Conservation (phyloP, 2,113 vertebrate genomes). For the Rhegmatorhina hoffmannsi region DNA sequence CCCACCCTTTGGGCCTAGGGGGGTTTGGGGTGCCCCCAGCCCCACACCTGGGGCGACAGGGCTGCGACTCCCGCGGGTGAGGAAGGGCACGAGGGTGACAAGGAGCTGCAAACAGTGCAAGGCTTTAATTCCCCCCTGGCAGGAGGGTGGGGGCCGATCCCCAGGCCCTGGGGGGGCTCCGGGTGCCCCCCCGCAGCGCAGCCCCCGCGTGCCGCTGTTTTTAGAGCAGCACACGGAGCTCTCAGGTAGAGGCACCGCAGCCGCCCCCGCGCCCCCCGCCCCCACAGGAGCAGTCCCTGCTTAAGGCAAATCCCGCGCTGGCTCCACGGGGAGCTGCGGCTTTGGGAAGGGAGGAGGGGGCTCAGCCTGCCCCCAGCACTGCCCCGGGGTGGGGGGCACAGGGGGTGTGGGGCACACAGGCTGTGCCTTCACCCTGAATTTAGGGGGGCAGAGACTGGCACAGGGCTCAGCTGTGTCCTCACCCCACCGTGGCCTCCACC, state of each 20-base stretch:
- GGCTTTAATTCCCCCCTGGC: neutral
- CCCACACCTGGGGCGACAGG: neutral
- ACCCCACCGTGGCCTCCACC: fast-evolving
- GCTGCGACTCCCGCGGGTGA: fast-evolving
- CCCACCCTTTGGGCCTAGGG: fast-evolving
- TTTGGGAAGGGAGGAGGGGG: neutral
- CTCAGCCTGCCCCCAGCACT: neutral
- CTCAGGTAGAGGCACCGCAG: neutral
- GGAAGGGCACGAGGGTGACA: neutral
- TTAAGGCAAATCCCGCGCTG: neutral
- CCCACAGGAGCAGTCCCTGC: neutral
- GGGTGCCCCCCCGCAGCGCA: neutral
- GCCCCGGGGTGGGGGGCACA: neutral
- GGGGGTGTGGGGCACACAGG: neutral
- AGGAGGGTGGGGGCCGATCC: neutral
- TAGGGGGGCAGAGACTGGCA: neutral
- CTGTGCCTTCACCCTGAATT: neutral
- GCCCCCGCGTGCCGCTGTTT: neutral
- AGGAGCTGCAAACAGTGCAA: neutral
- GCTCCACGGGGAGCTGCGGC: neutral
- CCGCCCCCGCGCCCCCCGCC: neutral
- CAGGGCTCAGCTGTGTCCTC: neutral
- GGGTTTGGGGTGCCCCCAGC: neutral
- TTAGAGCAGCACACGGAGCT: neutral
- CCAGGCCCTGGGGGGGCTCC: neutral